Evolutionary conservation across 2,797 vertebrate genomes (phyloP).

Genomic region (Sebastes taczanowskii): DNA sequence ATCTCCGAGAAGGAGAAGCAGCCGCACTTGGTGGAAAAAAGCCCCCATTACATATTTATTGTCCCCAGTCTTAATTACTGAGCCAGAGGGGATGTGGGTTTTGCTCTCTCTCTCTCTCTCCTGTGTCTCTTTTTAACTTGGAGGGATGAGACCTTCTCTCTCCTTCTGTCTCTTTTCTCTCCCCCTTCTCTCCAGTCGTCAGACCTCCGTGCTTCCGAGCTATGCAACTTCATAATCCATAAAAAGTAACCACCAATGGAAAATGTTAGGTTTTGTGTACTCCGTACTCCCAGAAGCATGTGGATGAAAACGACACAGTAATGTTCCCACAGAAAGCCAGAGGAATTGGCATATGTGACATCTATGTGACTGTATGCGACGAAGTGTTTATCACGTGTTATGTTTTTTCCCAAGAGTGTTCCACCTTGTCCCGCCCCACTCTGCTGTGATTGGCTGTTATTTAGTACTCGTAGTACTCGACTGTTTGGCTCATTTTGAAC

Average conservation of each 20-base stretch:
- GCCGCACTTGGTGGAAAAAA: slow-evolving; percentile 73
- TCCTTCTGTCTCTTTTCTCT: slow-evolving; percentile 15
- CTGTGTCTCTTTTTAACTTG: slow-evolving; percentile 31
- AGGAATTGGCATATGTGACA: neutral
- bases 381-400: neutral
- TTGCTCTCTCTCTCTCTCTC: slow-evolving; percentile 27
- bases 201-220: slow-evolving; percentile 12
- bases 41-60: slow-evolving; percentile 81
- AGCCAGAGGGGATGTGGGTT: slow-evolving; percentile 69
- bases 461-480: neutral
- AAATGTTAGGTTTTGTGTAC: slow-evolving; percentile 22
- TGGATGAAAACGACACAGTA: slow-evolving; percentile 20
- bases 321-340: slow-evolving; percentile 13
- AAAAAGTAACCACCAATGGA: slow-evolving; percentile 38
- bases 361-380: neutral
- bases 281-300: neutral
- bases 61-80: slow-evolving; percentile 78
- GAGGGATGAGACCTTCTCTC: slow-evolving; percentile 30
- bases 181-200: slow-evolving; percentile 18
- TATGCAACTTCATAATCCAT: slow-evolving; percentile 21
- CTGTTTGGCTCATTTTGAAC: too few species aligned
- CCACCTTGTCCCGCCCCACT: too few species aligned
- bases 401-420: too few species aligned
- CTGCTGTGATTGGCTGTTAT: neutral
- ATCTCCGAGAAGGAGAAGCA: slow-evolving; percentile 68